Evolutionary conservation across 1,140 invertebrate species (phyloP), one percentile per base, ranked within the genome.

Genomic region (Bradysia coprophila): DNA sequence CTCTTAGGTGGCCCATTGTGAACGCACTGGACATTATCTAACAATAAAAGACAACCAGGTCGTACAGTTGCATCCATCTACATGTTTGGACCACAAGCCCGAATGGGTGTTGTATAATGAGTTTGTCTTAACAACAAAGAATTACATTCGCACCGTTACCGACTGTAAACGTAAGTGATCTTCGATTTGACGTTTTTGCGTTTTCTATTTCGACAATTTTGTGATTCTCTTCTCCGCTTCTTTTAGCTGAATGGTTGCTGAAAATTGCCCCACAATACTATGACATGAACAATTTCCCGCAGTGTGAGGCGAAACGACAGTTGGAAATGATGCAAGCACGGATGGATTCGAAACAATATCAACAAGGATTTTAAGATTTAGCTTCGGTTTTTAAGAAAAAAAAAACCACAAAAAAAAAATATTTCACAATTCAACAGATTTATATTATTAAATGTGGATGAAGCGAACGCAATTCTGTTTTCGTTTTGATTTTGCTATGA

Each of bases 91-190:
- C 66, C 95, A 98, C 63, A 98, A 98, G 67, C 96, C 96, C 3
- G 95, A 98, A 59, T 99, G 95, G 95, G 94, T 98, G 15, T 79
- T 99, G 40, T 99, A 99, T 66, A 98, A 99, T 65, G 96, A 99
- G 67, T 98, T 99, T 64, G 96, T 99, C 21, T 69, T 99, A 41
- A 99, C 96, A 22, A 97, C 94, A 11, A 98, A 98, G 64, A 98
- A 99, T 64, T 98, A 98, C 60, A 98, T 99, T 49, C 72, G 96
- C 49, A 98, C 95, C 2, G 92, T 97, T 2, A 98, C 93, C 2
- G 95, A 98, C 61, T 89, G 98, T 40, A 98, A 98, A 73, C 92
- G 94, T 94, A 66, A 72, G 77, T 76, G 40, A 23, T 49, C 18
- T 31, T n/a, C n/a, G n/a, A n/a, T n/a, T n/a, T n/a, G n/a, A n/a